Evolutionary conservation across 2,797 vertebrate species (phyloP), one percentile per base, ranked within the genome.

Genomic region (Emys orbicularis): DNA sequence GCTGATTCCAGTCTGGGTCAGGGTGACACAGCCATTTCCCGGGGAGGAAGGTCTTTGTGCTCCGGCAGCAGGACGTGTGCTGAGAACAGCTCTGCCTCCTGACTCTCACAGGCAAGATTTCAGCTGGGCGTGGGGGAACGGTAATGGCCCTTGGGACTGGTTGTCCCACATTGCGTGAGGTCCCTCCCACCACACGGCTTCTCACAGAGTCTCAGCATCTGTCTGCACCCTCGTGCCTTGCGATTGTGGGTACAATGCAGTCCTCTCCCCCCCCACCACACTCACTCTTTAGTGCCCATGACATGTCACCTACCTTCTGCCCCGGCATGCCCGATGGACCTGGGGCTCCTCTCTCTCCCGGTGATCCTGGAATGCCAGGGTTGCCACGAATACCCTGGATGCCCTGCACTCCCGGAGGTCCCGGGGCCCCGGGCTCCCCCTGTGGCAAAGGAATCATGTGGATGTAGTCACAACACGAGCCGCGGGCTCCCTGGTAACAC

Each of bases 311-410:
- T 95, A 99, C 99, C 98, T 98, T 98, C 97, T 97, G 97, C 41
- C 99, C 99, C 1, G 98, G 97, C 41, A 97, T 93, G 82, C 99
- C 99, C 0, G 97, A 94, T 2, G 98, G 95, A 7, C 99, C 99
- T 1, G 97, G 96, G 4, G 93, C 90, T 2, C 99, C 99, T 95
- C 98, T 98, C 25, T 97, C 80, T 12, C 99, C 99, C 5, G 98
- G 97, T 27, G 97, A 96, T 19, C 99, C 99, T 0, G 99, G 98
- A 18, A 96, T 98, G 16, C 99, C 99, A 0, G 97, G 27, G 6
- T 98, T 99, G 53, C 99, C 99, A 1, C 54, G 98, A 56, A 99
- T 99, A 56, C 99, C 99, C 95, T 99, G 99, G 92, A 99, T 98
- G 23, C 99, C 99, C 89, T 99, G 99, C 89, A 98, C 99, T 87